Conservation (phyloP, 1,140 invertebrate species). For the Thaumetopoea pityocampa region DNA sequence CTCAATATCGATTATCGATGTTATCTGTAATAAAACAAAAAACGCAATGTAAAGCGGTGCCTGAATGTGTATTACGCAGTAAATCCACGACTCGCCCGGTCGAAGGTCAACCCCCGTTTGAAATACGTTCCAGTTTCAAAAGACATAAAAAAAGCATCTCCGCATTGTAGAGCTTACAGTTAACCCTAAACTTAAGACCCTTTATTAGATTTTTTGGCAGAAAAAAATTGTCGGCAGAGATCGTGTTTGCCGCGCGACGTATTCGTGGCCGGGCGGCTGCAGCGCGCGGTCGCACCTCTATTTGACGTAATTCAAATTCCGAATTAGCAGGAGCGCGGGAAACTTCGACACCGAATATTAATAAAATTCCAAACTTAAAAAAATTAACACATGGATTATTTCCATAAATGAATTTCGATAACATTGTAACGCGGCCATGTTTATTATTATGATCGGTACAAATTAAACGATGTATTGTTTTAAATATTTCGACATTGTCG, state of each 20-base stretch:
- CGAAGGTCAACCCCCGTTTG: slow-evolving; percentile 39
- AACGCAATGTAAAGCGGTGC: slow-evolving; percentile 9
- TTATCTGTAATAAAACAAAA: slow-evolving; percentile 14
- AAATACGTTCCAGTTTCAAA: slow-evolving; percentile 42
- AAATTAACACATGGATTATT: slow-evolving; percentile 16
- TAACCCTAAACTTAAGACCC: slow-evolving; percentile 61
- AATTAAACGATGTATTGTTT: slow-evolving; percentile 61
- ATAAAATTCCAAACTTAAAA: slow-evolving; percentile 19
- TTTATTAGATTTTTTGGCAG: slow-evolving; percentile 67
- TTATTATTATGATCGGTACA: slow-evolving; percentile 58
- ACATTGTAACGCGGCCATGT: slow-evolving; percentile 38
- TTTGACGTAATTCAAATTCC: slow-evolving; percentile 28
- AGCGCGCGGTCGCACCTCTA: slow-evolving; percentile 46
- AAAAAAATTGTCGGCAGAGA: slow-evolving; percentile 46
- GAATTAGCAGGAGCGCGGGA: slow-evolving; percentile 57
- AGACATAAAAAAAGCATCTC: slow-evolving; percentile 34
- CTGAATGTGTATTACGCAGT: background rate
- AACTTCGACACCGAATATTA: slow-evolving; percentile 37
- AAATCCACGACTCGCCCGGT: slow-evolving; percentile 9
- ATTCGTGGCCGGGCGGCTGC: slow-evolving; percentile 61
- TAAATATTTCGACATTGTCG: slow-evolving; percentile 60
- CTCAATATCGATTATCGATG: background rate
- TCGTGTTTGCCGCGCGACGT: slow-evolving; percentile 32
- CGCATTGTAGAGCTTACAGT: slow-evolving; percentile 49
- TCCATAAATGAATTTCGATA: slow-evolving; percentile 41